Percentiles rank a stretch among this genome's conserved stretches.
These are phyloP conservation scores for Simalia tracyae DNA, from an alignment of 2,797 vertebrate genomes.

Conservation along the genomic window DNA sequence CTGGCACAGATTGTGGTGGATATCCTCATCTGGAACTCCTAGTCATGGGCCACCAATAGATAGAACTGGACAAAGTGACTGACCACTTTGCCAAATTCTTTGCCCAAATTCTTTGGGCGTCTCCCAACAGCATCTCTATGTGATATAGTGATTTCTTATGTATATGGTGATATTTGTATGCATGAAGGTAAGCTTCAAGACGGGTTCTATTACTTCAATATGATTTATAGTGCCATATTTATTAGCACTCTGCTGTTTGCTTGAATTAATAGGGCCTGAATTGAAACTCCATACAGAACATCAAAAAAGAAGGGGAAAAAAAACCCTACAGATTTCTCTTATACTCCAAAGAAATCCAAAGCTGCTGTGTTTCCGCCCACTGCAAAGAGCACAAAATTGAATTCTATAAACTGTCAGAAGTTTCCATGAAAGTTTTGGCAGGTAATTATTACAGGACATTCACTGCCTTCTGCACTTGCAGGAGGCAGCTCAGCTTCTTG, in stretches of 20 bases:
- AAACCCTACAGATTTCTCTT: background rate
- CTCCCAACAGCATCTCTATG: background rate
- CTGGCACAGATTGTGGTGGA: background rate
- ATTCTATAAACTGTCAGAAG: conserved; percentile 28
- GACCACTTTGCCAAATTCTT: too few relatives aligned
- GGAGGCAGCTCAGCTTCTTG: background rate
- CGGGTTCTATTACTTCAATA: background rate
- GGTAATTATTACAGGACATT: conserved; percentile 24
- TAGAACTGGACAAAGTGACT: background rate
- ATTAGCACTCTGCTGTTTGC: background rate
- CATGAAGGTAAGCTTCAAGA: background rate
- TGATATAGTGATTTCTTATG: background rate
- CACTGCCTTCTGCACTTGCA: background rate
- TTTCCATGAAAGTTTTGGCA: conserved; percentile 19
- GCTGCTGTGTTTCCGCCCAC: conserved; percentile 6
- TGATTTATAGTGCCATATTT: background rate
- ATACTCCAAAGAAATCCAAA: background rate
- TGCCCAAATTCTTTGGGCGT: background rate
- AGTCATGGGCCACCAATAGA: background rate
- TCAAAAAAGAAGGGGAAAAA: background rate
- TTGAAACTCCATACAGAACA: background rate
- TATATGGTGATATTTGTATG: background rate
- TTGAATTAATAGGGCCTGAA: background rate
- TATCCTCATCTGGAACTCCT: background rate
- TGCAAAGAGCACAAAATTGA: conserved; percentile 23